These are phyloP conservation scores for Neosalanx taihuensis DNA, from an alignment of 2,797 vertebrate genomes.

Conservation along the genomic window DNA sequence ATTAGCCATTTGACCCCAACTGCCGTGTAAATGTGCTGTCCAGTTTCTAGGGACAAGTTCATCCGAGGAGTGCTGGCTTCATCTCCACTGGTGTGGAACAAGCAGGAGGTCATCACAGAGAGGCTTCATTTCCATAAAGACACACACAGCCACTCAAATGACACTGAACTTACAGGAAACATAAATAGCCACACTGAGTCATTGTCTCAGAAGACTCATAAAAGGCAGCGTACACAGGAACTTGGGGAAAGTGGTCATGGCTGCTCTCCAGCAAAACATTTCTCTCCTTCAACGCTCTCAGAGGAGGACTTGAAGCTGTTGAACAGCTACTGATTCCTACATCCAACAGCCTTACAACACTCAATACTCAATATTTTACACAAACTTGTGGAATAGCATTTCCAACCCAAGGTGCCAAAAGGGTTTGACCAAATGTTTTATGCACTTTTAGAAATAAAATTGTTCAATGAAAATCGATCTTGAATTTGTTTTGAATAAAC, in stretches of 20 bases:
- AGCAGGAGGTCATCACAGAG: slow-evolving; percentile 39
- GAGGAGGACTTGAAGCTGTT: slow-evolving; percentile 85
- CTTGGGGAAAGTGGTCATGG: slow-evolving; percentile 45
- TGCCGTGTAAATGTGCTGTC: slow-evolving; percentile 17
- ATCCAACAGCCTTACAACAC: neutral
- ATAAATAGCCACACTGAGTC: slow-evolving; percentile 26
- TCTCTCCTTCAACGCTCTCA: slow-evolving; percentile 67
- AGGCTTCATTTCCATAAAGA: slow-evolving; percentile 85
- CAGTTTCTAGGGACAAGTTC: slow-evolving; percentile 82
- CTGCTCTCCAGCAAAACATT: slow-evolving; percentile 71
- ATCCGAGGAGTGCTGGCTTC: slow-evolving; percentile 61
- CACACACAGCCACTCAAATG: neutral
- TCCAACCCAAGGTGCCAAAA: neutral
- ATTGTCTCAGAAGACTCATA: slow-evolving; percentile 63
- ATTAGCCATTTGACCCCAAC: neutral
- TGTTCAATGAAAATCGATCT: too few relatives aligned
- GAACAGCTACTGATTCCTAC: slow-evolving; percentile 81
- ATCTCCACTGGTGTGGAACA: slow-evolving; percentile 29
- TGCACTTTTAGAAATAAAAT: slow-evolving; percentile 53
- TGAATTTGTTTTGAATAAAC: neutral
- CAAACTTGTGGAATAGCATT: neutral
- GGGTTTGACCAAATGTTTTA: neutral
- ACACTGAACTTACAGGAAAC: slow-evolving; percentile 19
- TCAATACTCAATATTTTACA: neutral
- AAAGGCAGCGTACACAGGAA: slow-evolving; percentile 67